Base-by-base conservation (phyloP, 1,140 invertebrate genomes). In the Scaptomyza pallida region DNA sequence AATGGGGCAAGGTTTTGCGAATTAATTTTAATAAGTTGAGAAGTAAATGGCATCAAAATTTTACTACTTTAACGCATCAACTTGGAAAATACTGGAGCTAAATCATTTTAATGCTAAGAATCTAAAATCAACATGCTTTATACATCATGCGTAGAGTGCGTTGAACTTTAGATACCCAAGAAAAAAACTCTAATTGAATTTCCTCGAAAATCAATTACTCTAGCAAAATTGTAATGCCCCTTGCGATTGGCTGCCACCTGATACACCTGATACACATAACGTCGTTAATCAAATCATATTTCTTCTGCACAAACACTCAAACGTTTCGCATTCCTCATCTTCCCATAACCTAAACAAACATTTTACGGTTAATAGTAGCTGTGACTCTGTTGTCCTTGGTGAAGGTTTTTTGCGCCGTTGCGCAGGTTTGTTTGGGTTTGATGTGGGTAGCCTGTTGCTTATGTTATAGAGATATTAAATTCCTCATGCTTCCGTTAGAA, bases 391-490 rank as follows among this genome's bases (percentile, higher is more conserved):
- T 64, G 51, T 71, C 60, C 68, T 57, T 71, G 61, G 6, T 26
- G 52, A 64, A 52, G 64, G 56, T 57, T 50, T 33, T 47, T 40
- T 43, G 54, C 41, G 41, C 40, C 13, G 57, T 15, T 73, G 70
- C 64, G 70, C 59, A 83, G 73, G 76, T 68, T 72, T 69, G n/a
- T 72, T 65, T 55, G 64, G 64, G 70, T 85, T 85, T 86, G 76
- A 77, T 77, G 76, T 80, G 73, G 77, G 77, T 64, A 81, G 81
- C 81, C 73, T 76, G 73, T 76, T 76, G 73, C 70, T 69, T 43
- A n/a, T n/a, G 12, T 40, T 17, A 19, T 41, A 21, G 48, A 35
- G 13, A 21, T 72, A 75, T 75, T 68, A 40, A 26, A 62, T 75
- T 75, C 50, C 72, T 9, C 5, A 54, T n/a, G 40, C 43, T 50